Conservation (phyloP, 2,113 vertebrate species). For the Apistogramma diplotaenia region DNA sequence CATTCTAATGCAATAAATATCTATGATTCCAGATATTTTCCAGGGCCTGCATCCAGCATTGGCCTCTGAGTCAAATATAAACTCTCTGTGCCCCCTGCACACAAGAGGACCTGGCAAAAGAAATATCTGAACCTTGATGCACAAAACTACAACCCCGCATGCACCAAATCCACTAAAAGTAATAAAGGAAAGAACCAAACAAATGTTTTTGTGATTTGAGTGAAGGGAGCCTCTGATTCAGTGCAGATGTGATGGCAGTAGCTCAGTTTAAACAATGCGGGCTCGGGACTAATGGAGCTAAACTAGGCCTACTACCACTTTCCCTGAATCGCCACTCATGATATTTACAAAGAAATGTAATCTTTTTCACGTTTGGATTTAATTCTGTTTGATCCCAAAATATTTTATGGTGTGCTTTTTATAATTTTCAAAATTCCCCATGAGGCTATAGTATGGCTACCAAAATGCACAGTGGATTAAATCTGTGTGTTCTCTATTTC, state of each 20-base stretch:
- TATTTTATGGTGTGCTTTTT: neutral
- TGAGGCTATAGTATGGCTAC: neutral
- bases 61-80: conserved; percentile 10
- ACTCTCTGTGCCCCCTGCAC: neutral
- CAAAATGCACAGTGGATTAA: conserved; percentile 8
- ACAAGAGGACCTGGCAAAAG: conserved; percentile 11
- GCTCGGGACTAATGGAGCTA: neutral
- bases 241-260: conserved; percentile 17
- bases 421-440: neutral
- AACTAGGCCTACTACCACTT: neutral
- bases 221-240: conserved; percentile 27
- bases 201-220: neutral
- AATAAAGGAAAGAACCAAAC: neutral
- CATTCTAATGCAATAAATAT: conserved; percentile 18
- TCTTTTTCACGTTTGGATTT: neutral
- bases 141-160: conserved; percentile 1
- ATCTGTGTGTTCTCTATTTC: neutral
- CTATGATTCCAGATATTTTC: conserved; percentile 29
- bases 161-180: neutral
- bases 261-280: neutral
- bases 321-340: neutral
- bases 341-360: neutral
- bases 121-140: neutral
- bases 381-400: neutral
- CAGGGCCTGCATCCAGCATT: conserved; percentile 9